phyloP scores from a whole-genome alignment of 2,113 vertebrate genomes.

The Pyrgilauda ruficollis region DNA sequence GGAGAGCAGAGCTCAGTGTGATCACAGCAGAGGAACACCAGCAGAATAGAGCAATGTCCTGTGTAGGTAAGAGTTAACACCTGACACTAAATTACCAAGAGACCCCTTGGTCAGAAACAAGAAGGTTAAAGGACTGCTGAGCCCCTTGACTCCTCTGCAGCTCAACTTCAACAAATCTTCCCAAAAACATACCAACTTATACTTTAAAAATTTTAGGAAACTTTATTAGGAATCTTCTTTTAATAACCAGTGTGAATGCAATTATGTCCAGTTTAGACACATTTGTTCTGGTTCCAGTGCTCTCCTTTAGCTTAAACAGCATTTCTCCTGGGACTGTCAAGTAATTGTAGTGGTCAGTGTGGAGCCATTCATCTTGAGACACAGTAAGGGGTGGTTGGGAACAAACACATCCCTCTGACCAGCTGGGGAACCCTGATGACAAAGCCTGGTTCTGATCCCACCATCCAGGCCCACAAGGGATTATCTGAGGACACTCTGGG shows the following conservation, averaged over 20 bases:
- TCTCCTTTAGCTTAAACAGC: not conserved
- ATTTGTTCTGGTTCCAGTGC: not conserved
- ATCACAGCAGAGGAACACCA: not conserved
- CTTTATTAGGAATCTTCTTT: not conserved
- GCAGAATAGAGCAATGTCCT: not conserved
- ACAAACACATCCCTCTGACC: not conserved
- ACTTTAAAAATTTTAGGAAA: too few species aligned
- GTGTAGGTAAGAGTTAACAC: not conserved
- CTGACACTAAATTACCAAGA: not conserved
- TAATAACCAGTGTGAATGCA: not conserved
- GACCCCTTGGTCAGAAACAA: not conserved
- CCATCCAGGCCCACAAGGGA: not conserved
- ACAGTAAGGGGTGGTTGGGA: not conserved
- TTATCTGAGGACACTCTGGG: not conserved
- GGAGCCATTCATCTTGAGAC: conserved; percentile 3
- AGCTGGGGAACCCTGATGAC: not conserved
- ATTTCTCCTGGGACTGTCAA: not conserved
- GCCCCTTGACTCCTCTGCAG: not conserved
- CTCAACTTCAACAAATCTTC: not conserved
- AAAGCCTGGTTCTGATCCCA: not conserved
- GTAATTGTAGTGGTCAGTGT: not conserved
- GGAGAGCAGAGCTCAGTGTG: not conserved
- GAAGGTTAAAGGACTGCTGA: not conserved
- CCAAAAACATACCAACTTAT: not conserved
- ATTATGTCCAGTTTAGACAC: not conserved